Evolutionary conservation across 2,797 vertebrate genomes (phyloP).

Genomic region (Phyllotis vaccarum): DNA sequence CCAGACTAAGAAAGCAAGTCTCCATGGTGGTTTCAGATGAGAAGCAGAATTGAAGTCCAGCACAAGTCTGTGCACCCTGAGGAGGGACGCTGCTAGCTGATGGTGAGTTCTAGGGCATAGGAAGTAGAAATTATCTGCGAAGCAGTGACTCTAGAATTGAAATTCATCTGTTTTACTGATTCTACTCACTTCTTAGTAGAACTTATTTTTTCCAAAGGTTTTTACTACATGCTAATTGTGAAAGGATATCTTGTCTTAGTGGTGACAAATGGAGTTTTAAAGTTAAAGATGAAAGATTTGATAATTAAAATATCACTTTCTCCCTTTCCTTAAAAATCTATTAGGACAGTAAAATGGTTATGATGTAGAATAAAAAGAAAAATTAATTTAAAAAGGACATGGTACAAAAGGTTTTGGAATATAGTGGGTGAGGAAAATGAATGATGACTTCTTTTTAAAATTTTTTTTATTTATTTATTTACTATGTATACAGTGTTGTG

Average conservation of each 20-base stretch:
- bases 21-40: background rate
- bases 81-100: background rate
- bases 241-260: background rate
- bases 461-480: no score
- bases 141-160: background rate
- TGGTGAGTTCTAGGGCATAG: background rate
- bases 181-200: background rate
- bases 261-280: background rate
- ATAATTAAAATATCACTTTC: background rate
- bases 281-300: slow-evolving; percentile 2
- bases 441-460: background rate
- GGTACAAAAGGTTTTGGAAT: background rate
- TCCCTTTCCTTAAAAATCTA: background rate
- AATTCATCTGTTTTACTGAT: background rate
- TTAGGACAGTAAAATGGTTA: background rate
- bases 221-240: background rate
- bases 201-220: background rate
- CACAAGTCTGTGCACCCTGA: background rate
- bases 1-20: background rate
- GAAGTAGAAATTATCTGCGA: background rate
- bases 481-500: no score
- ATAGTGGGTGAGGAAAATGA: background rate
- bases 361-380: background rate
- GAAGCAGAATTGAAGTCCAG: background rate
- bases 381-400: background rate